phyloP scores from a whole-genome alignment of 2,888 invertebrate species.

The Macroteleia sp. region DNA sequence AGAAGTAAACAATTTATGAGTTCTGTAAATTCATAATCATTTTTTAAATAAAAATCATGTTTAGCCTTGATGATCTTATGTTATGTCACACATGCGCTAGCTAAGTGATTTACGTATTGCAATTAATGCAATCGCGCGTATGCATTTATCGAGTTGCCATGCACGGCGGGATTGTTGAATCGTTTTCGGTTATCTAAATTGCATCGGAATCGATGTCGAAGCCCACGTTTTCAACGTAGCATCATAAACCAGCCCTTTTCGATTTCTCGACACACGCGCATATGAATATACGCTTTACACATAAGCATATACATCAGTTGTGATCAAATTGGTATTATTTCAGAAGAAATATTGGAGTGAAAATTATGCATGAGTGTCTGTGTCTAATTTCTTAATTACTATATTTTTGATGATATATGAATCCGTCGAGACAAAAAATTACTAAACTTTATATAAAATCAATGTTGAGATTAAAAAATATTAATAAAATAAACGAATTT shows the following conservation, averaged over 20 bases:
- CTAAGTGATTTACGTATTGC: conserved; percentile 41
- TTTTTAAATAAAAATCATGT: no score
- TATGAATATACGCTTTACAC: conserved; percentile 16
- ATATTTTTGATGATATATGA: background rate
- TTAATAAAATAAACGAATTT: no score
- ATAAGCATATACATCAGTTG: conserved; percentile 1
- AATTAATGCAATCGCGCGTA: conserved; percentile 67
- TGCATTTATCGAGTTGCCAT: conserved; percentile 54
- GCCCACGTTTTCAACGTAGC: conserved; percentile 77
- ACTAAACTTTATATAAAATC: no score
- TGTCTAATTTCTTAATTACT: conserved; percentile 20
- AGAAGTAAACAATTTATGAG: no score
- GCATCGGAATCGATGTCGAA: conserved; percentile 82
- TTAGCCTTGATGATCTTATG: no score
- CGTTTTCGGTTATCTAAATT: conserved; percentile 81
- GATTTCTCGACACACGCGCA: conserved; percentile 68
- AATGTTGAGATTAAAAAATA: no score
- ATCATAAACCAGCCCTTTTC: conserved; percentile 82
- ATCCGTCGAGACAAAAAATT: no score
- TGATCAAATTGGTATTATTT: conserved; percentile 19
- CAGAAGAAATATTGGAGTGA: conserved; percentile 6
- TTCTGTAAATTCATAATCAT: no score
- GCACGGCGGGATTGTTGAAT: conserved; percentile 57
- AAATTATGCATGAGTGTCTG: background rate
- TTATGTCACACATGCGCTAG: conserved; percentile 33